Evolutionary conservation across 2,888 invertebrate genomes (phyloP).

Genomic region (Carcina quercana): DNA sequence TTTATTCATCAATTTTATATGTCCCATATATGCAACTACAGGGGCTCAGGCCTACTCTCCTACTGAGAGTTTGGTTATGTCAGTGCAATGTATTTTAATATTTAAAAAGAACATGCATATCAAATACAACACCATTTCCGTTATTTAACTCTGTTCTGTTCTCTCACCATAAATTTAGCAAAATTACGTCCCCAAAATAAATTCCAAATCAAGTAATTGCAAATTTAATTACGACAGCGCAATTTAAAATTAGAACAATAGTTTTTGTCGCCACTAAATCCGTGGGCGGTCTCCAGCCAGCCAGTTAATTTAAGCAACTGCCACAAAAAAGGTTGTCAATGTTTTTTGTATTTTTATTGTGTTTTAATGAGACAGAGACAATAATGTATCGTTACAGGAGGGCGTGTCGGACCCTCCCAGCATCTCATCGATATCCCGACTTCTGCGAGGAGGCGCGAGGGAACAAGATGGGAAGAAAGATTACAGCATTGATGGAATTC

Average conservation of each 20-base stretch:
- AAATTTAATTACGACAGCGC: constrained; percentile 16
- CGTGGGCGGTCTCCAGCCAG: constrained; percentile 16
- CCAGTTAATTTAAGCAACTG: constrained; percentile 17
- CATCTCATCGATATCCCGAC: constrained; percentile 93
- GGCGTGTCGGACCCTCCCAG: constrained; percentile 96
- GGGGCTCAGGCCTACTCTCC: too few species aligned
- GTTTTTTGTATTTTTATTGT: constrained; percentile 8
- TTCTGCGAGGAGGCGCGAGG: constrained; percentile 87
- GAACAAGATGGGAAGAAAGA: constrained; percentile 89
- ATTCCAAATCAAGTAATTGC: too few species aligned
- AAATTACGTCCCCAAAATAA: too few species aligned
- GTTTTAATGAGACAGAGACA: constrained; percentile 21
- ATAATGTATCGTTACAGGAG: constrained; percentile 75
- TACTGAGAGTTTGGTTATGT: too few species aligned
- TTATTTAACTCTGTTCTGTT: too few species aligned
- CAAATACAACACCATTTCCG: too few species aligned
- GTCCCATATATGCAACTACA: too few species aligned
- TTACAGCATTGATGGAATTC: constrained; percentile 92
- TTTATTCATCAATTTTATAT: too few species aligned
- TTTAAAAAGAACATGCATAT: too few species aligned
- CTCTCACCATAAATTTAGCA: too few species aligned
- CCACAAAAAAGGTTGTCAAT: constrained; percentile 13
- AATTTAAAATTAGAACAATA: constrained; percentile 18
- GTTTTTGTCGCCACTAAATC: constrained; percentile 17
- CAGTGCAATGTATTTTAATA: too few species aligned